Evolutionary conservation across 2,888 invertebrate species (phyloP).

Genomic region (Drosophila ustulata): DNA sequence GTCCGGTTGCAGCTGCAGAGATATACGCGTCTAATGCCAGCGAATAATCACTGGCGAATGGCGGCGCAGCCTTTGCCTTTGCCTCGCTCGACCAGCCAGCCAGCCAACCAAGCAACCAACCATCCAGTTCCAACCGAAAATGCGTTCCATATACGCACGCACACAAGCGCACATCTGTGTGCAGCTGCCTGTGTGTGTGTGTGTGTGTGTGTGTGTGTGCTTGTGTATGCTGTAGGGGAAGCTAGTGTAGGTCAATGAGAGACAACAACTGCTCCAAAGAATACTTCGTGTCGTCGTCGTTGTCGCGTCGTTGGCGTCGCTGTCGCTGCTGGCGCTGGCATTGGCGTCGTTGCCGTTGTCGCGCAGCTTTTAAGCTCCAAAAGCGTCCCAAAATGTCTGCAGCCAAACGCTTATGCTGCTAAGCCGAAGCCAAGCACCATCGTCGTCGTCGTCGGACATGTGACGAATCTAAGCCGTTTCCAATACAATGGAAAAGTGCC

Average conservation of each 20-base stretch:
- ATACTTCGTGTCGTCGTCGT: slow-evolving; percentile 29
- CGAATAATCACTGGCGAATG: slow-evolving; percentile 79
- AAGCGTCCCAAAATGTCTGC: slow-evolving; percentile 3
- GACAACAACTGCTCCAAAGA: slow-evolving; percentile 44
- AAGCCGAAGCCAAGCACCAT: slow-evolving; percentile 33
- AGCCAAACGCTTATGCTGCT: slow-evolving; percentile 25
- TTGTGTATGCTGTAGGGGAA: slow-evolving; percentile 45
- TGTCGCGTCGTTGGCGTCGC: slow-evolving; percentile 7
- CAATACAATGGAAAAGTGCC: slow-evolving; percentile 36
- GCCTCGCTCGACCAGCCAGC: slow-evolving; percentile 28
- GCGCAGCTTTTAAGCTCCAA: slow-evolving; percentile 43
- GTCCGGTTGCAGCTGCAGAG: slow-evolving; percentile 33
- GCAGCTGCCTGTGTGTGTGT: background rate
- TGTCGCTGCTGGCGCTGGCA: slow-evolving; percentile 13
- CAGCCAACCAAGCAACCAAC: background rate
- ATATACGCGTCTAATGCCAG: slow-evolving; percentile 72
- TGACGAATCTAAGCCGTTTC: slow-evolving; percentile 39
- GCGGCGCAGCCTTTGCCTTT: slow-evolving; percentile 59
- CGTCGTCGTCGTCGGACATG: background rate
- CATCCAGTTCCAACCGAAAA: slow-evolving; percentile 59
- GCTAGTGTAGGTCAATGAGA: slow-evolving; percentile 69
- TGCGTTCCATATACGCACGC: slow-evolving; percentile 55
- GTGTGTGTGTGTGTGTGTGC: background rate
- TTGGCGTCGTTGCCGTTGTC: slow-evolving; percentile 12
- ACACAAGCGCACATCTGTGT: slow-evolving; percentile 1